These are phyloP conservation scores for Caenorhabditis brenneri DNA, from an alignment of 1,140 invertebrate genomes.

Conservation along the genomic window DNA sequence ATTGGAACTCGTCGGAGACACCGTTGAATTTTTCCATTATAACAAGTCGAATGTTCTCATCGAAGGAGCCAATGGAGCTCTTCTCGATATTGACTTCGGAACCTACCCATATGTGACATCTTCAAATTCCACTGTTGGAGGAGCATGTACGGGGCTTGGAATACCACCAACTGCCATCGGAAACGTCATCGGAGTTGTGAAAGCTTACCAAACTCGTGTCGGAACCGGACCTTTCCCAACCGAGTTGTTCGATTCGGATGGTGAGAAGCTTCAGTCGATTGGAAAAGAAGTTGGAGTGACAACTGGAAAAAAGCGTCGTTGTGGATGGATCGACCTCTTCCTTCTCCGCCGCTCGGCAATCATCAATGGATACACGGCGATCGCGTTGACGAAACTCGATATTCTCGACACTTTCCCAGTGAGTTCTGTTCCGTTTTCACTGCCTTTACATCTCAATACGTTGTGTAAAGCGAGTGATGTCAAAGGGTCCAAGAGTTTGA, in stretches of 20 bases:
- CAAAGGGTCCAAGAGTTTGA: neutral
- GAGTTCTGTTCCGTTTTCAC: neutral
- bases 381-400: constrained; percentile 94
- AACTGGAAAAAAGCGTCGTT: constrained; percentile 86
- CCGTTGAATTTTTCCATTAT: constrained; percentile 85
- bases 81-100: constrained; percentile 95
- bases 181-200: constrained; percentile 92
- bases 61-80: constrained; percentile 94
- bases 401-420: constrained; percentile 87
- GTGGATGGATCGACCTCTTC: constrained; percentile 95
- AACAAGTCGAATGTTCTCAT: constrained; percentile 81
- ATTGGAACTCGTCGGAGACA: constrained; percentile 81
- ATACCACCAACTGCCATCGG: constrained; percentile 87
- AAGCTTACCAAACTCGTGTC: constrained; percentile 96
- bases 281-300: constrained; percentile 95
- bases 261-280: constrained; percentile 81
- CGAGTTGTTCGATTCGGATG: constrained; percentile 76
- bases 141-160: constrained; percentile 94
- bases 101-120: constrained; percentile 99
- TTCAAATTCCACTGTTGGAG: constrained; percentile 97
- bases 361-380: constrained; percentile 87
- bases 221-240: constrained; percentile 98
- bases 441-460: neutral
- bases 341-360: constrained; percentile 87
- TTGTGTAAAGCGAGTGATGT: neutral